Evolutionary conservation across 1,140 invertebrate species (phyloP).

Genomic region (Saccostrea glomerata): DNA sequence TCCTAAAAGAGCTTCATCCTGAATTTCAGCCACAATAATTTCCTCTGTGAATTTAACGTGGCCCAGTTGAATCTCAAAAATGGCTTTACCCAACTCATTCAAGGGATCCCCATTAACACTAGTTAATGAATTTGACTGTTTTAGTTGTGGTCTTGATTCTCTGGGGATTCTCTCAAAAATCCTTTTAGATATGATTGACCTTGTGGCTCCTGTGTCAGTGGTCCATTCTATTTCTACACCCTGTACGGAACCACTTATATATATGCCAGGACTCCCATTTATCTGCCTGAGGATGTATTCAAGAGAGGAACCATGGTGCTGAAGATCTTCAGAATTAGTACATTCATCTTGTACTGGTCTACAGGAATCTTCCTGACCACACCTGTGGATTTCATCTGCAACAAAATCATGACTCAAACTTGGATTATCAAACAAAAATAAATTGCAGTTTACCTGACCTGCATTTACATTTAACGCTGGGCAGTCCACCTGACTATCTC

Average conservation of each 20-base stretch:
- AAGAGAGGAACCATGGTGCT: not conserved
- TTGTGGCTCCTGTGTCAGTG: constrained; percentile 24
- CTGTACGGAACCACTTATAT: constrained; percentile 18
- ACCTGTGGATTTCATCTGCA: not conserved
- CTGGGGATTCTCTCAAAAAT: constrained; percentile 43
- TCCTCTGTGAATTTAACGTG: not conserved
- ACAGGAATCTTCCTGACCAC: not conserved
- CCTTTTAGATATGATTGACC: constrained; percentile 49
- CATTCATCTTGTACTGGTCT: not conserved
- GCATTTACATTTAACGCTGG: too few species aligned
- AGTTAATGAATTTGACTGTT: not conserved
- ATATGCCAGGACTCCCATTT: not conserved
- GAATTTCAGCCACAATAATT: constrained; percentile 39
- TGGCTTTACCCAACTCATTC: constrained; percentile 38
- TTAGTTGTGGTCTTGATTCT: constrained; percentile 24
- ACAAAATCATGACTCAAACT: not conserved
- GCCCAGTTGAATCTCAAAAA: constrained; percentile 5
- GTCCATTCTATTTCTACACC: constrained; percentile 15
- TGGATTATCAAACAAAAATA: not conserved
- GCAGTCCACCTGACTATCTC: not conserved
- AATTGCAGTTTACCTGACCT: not conserved
- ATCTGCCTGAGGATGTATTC: not conserved
- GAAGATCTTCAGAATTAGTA: not conserved
- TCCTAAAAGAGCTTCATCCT: constrained; percentile 42
- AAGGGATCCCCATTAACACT: constrained; percentile 38